Base-by-base conservation (phyloP, 2,888 invertebrate genomes). In the Euspilapteryx auroguttella region DNA sequence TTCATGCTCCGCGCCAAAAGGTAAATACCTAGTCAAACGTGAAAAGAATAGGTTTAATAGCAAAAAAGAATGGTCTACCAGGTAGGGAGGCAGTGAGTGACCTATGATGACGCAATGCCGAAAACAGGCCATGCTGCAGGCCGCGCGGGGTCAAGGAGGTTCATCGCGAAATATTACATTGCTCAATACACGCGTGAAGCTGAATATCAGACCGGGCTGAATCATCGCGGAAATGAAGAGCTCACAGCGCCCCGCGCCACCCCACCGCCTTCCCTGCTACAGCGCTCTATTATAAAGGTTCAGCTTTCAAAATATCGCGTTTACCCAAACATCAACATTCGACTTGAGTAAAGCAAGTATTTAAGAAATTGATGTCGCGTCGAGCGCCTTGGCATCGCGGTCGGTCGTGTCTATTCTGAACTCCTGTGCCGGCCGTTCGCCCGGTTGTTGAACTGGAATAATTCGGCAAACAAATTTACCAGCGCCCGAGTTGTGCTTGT, bases 371-470 rank as follows among this genome's bases (percentile, higher is more conserved):
- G 5, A 17, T 8, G 17, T 17, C 17, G 17, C 5, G 5, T 17
- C 17, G 17, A 17, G 17, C 17, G 17, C 34, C 36, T 42, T 44
- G 45, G 58, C 45, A 45, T 48, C 56, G 54, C 48, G 59, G 47
- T 54, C 48, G 59, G 47, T 48, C 57, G 63, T 55, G 59, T 71
- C 73, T 71, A 71, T 73, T 71, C 62, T 58, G 66, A 66, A 69
- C 66, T 57, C 58, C 59, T 59, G 59, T 58, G 21, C 56, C 63
- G 68, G 56, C 46, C 64, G 56, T 49, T 57, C 61, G 63, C 55
- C 58, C 64, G 71, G 71, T 75, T 69, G 65, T 71, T 73, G 73
- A 73, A 71, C 73, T 71, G 68, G 53, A 62, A 66, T 68, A 68
- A 68, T 73, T 75, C 73, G 73, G 73, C 73, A 71, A 75, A 71